Evolutionary conservation across 2,113 vertebrate species (phyloP).

Genomic region (Cephalopholis sonnerati): DNA sequence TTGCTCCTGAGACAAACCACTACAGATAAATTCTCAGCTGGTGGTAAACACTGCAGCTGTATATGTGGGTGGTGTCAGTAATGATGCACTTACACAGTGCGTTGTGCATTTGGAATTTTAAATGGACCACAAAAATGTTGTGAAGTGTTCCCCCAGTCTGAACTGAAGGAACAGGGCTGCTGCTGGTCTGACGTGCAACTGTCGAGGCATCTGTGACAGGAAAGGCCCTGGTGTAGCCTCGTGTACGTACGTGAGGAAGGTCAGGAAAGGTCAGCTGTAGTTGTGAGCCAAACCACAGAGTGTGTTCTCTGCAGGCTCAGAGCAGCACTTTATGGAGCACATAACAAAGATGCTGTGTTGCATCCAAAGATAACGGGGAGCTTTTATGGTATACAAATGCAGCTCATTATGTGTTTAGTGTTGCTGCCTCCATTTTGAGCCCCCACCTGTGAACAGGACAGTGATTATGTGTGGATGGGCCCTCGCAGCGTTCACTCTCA

Average conservation of each 20-base stretch:
- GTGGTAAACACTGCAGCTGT: neutral
- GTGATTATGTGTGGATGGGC: neutral
- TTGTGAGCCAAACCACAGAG: slow-evolving; percentile 30
- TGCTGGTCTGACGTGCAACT: neutral
- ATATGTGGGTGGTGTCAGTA: neutral
- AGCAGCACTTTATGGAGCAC: slow-evolving; percentile 8
- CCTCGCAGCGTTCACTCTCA: neutral
- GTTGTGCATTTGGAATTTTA: neutral
- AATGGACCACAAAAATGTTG: neutral
- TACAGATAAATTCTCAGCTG: neutral
- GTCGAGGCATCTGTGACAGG: neutral
- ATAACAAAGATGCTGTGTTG: slow-evolving; percentile 18
- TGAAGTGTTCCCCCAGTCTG: neutral
- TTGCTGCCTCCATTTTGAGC: neutral
- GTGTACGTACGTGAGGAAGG: too few species aligned
- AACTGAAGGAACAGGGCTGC: neutral
- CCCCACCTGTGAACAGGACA: slow-evolving; percentile 3
- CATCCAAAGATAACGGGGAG: slow-evolving; percentile 2
- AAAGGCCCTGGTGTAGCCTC: neutral
- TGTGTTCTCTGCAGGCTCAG: slow-evolving; percentile 14
- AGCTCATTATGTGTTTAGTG: neutral
- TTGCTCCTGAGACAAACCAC: neutral
- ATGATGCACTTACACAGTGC: neutral
- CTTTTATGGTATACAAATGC: neutral
- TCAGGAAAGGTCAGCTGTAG: too few species aligned